Conservation (phyloP, 2,888 invertebrate genomes). For the Acleris emargana region DNA sequence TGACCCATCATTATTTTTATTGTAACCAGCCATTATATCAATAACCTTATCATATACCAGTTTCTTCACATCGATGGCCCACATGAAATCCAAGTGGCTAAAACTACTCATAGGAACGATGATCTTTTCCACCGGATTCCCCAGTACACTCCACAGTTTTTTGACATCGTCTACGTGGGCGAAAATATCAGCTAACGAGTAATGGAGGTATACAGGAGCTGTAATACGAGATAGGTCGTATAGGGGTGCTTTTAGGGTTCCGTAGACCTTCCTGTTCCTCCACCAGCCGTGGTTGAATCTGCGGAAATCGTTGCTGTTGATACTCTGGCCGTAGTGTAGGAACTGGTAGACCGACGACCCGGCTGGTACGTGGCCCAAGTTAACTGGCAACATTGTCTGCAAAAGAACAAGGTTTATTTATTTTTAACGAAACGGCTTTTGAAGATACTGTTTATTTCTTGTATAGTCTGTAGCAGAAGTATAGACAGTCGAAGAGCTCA, state of each 20-base stretch:
- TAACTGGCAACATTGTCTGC: conserved; percentile 60
- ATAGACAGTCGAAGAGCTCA: too few species aligned
- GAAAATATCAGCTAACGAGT: conserved; percentile 84
- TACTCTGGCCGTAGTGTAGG: conserved; percentile 38
- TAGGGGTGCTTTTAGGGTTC: conserved; percentile 70
- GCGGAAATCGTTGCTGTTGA: conserved; percentile 51
- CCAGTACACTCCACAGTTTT: conserved; percentile 64
- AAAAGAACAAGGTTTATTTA: conserved; percentile 1
- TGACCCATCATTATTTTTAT: background rate
- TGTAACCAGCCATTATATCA: conserved; percentile 57
- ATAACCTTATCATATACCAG: conserved; percentile 80
- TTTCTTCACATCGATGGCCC: conserved; percentile 80
- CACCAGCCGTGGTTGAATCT: conserved; percentile 75
- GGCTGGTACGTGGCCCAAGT: conserved; percentile 42
- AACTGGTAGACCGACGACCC: conserved; percentile 38
- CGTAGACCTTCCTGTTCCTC: conserved; percentile 74
- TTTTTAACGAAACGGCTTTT: too few species aligned
- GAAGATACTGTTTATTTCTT: too few species aligned
- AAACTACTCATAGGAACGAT: conserved; percentile 77
- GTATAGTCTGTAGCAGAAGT: too few species aligned
- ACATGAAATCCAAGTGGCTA: conserved; percentile 86
- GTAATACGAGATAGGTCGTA: conserved; percentile 77
- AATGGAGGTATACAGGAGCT: conserved; percentile 83
- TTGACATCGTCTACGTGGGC: conserved; percentile 73
- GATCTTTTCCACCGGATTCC: conserved; percentile 72